Evolutionary conservation across 2,113 vertebrate genomes (phyloP).

Genomic region (Tringa solitaria): DNA sequence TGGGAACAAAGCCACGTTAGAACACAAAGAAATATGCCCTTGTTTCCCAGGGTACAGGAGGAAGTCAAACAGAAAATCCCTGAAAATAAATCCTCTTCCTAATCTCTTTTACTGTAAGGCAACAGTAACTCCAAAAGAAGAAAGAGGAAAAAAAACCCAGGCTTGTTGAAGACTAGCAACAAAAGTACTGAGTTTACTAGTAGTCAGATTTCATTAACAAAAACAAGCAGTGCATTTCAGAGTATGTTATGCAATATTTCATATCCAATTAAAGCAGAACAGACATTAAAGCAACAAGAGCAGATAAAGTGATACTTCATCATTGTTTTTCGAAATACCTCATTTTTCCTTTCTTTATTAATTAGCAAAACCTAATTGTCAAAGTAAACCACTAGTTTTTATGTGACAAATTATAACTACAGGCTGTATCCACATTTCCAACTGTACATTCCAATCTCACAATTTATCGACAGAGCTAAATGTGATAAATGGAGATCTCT

Average conservation of each 20-base stretch:
- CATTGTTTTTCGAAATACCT: neutral
- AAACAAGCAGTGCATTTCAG: neutral
- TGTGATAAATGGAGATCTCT: neutral
- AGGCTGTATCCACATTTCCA: neutral
- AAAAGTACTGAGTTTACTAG: neutral
- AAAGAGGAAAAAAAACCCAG: neutral
- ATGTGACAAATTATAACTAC: neutral
- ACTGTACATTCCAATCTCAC: neutral
- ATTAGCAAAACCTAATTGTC: neutral
- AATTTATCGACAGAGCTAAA: neutral
- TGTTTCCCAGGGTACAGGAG: neutral
- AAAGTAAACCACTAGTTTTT: neutral
- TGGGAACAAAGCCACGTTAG: neutral
- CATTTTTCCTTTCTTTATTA: neutral
- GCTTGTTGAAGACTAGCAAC: neutral
- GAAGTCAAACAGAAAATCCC: neutral
- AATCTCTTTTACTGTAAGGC: neutral
- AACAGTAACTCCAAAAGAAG: neutral
- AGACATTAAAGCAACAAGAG: neutral
- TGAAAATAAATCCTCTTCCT: neutral
- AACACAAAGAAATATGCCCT: neutral
- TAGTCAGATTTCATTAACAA: neutral
- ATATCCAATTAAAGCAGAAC: neutral
- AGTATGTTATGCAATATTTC: neutral
- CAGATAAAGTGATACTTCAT: neutral